Evolutionary conservation across 2,797 vertebrate genomes (phyloP).

Genomic region (Falco novaeseelandiae): DNA sequence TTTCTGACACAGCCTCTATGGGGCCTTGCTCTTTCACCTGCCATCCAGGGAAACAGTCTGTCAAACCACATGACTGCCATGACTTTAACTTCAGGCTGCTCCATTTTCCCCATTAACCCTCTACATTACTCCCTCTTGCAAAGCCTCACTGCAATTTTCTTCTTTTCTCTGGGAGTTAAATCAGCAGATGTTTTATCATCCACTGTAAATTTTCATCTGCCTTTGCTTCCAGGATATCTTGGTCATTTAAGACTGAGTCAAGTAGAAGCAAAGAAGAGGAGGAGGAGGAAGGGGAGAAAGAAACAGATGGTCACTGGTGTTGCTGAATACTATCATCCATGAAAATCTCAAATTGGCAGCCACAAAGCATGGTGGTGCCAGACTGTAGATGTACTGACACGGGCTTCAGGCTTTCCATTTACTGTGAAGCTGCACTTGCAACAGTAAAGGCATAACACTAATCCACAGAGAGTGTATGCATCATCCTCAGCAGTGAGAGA

Average conservation of each 20-base stretch:
- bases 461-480: background rate
- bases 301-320: slow-evolving; percentile 17
- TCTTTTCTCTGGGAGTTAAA: background rate
- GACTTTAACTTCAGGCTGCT: background rate
- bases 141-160: background rate
- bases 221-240: background rate
- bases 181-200: background rate
- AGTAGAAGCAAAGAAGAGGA: background rate
- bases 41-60: background rate
- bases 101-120: background rate
- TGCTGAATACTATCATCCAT: background rate
- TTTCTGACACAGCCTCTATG: background rate
- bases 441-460: background rate
- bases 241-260: background rate
- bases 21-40: background rate
- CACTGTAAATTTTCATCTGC: background rate
- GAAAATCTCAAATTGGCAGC: background rate
- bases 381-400: background rate
- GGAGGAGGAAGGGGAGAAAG: background rate
- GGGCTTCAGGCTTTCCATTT: background rate
- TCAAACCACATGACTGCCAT: background rate
- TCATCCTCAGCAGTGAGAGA: background rate
- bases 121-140: background rate
- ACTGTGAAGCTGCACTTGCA: background rate
- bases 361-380: background rate